Evolutionary conservation across 2,113 vertebrate species (phyloP).

Genomic region (Chaenogobius annularis): DNA sequence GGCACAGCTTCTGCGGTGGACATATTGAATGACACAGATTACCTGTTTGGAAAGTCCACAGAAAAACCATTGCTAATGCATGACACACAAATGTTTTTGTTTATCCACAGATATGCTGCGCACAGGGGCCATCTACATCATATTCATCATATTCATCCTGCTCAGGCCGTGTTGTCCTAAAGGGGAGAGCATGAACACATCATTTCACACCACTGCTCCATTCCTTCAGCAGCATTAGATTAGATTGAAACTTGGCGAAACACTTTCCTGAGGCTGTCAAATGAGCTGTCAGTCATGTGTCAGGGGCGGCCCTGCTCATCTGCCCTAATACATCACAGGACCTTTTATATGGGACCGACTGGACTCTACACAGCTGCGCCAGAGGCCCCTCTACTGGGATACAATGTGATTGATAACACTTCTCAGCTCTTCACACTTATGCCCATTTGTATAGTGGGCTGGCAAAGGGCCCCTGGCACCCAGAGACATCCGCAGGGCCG

Average conservation of each 20-base stretch:
- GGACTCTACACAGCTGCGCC: conserved; percentile 56
- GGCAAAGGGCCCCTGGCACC: conserved; percentile 56
- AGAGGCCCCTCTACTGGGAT: conserved; percentile 49
- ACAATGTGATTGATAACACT: conserved; percentile 70
- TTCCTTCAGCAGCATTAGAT: conserved; percentile 71
- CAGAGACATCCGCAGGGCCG: conserved; percentile 50
- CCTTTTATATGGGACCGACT: conserved; percentile 70
- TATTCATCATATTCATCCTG: conserved; percentile 63
- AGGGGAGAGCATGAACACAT: conserved; percentile 65
- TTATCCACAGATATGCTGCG: conserved; percentile 58
- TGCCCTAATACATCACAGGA: conserved; percentile 77
- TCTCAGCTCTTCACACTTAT: conserved; percentile 59
- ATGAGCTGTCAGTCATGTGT: conserved; percentile 80
- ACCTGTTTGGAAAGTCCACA: conserved; percentile 64
- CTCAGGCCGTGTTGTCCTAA: conserved; percentile 46
- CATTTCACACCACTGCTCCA: conserved; percentile 67
- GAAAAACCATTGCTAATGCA: conserved; percentile 67
- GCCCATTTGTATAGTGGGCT: conserved; percentile 66
- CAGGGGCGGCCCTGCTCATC: conserved; percentile 67
- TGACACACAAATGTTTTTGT: conserved; percentile 60
- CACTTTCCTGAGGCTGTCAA: conserved; percentile 77
- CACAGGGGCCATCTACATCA: conserved; percentile 50
- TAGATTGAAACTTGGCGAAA: conserved; percentile 76
- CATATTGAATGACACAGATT: conserved; percentile 71
- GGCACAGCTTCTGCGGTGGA: conserved; percentile 59